A percentile compares a stretch with the other conserved stretches of the same genome.
phyloP scores from a whole-genome alignment of 2,797 vertebrate species.

The Masticophis lateralis region DNA sequence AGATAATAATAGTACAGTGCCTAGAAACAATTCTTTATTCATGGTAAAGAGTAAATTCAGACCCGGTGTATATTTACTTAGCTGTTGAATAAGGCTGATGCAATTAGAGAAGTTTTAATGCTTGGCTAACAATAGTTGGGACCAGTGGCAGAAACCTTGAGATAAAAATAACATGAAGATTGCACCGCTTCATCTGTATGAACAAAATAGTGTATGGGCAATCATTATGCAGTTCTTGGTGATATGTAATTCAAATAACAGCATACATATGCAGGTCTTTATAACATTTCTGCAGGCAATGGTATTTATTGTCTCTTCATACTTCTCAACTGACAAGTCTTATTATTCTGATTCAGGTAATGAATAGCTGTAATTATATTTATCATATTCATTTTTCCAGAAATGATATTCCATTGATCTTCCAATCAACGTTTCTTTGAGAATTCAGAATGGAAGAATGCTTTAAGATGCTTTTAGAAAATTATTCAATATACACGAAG shows the following conservation, averaged over 20 bases:
- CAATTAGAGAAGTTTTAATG: background rate
- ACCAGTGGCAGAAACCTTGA: background rate
- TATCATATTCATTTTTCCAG: conserved; percentile 50
- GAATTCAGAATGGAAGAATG: conserved; percentile 40
- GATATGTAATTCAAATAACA: background rate
- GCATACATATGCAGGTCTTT: background rate
- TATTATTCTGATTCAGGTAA: conserved; percentile 58
- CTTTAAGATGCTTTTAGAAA: conserved; percentile 25
- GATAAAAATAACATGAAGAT: background rate
- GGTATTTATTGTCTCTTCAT: conserved; percentile 41
- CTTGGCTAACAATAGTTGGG: background rate
- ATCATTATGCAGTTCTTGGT: background rate
- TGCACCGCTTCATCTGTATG: background rate
- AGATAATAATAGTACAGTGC: background rate
- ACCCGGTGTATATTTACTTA: background rate
- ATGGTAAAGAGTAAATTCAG: background rate
- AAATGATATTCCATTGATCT: conserved; percentile 53
- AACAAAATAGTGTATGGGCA: background rate
- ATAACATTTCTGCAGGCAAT: conserved; percentile 34
- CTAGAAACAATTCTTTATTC: background rate
- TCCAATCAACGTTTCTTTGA: conserved; percentile 31
- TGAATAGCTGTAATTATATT: conserved; percentile 56
- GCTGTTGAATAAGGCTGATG: background rate
- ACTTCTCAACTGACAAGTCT: conserved; percentile 42
- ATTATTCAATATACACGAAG: background rate